These are phyloP conservation scores for Drosophila prosaltans DNA, from an alignment of 1,140 invertebrate species.

Conservation along the genomic window DNA sequence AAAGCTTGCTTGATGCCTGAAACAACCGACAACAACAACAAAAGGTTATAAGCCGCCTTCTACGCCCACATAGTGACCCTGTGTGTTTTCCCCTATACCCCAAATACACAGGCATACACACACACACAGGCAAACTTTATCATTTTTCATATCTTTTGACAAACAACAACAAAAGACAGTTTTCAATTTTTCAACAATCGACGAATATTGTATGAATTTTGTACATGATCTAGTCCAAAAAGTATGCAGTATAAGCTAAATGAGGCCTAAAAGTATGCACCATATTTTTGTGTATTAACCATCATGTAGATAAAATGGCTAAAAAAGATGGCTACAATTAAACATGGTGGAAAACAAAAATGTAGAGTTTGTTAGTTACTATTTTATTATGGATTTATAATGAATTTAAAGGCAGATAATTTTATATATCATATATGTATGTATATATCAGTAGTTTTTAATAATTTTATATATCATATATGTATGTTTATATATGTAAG, in stretches of 20 bases:
- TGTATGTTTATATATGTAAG: no score
- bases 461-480: no score
- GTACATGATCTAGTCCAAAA: neutral
- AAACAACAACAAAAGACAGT: constrained; percentile 45
- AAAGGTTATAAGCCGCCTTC: constrained; percentile 11
- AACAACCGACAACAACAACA: neutral
- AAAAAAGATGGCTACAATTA: constrained; percentile 11
- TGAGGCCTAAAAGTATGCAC: constrained; percentile 40
- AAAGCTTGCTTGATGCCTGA: neutral
- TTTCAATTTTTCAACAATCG: constrained; percentile 21
- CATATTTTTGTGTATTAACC: constrained; percentile 13
- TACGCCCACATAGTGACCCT: constrained; percentile 30
- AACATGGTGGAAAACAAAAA: neutral
- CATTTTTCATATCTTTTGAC: constrained; percentile 48
- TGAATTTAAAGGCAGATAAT: no score
- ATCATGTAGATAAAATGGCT: constrained; percentile 4
- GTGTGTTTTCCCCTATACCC: constrained; percentile 17
- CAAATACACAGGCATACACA: constrained; percentile 10
- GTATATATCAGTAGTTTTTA: no score
- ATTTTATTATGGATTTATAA: no score
- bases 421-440: no score
- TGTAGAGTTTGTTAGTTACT: no score
- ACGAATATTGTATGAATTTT: neutral
- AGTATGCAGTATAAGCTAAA: neutral
- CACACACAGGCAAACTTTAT: neutral